Percentiles rank a stretch among this genome's conserved stretches.
Evolutionary conservation across 2,113 vertebrate species (phyloP).

Genomic region (Salvelinus fontinalis): DNA sequence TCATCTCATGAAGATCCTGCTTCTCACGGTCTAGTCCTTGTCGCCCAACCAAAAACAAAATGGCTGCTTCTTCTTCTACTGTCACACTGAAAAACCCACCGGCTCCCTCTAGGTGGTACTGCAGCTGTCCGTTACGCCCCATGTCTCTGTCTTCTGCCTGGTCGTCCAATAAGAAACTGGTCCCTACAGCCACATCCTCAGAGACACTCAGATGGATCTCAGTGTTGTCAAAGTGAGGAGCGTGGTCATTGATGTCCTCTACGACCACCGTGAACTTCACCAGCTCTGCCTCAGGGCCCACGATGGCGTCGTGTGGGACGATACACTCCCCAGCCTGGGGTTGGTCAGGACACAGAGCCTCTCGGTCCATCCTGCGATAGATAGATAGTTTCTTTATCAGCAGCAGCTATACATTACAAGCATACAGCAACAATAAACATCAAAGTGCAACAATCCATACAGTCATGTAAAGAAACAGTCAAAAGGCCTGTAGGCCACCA

Average conservation of each 20-base stretch:
- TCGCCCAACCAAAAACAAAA: constrained; percentile 63
- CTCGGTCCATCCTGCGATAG: constrained; percentile 65
- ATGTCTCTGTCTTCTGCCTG: constrained; percentile 67
- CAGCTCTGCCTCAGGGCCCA: constrained; percentile 59
- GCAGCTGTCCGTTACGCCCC: constrained; percentile 63
- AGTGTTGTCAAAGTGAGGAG: constrained; percentile 65
- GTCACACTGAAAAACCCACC: constrained; percentile 61
- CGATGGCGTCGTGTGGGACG: constrained; percentile 60
- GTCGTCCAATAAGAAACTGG: constrained; percentile 64
- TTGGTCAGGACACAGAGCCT: constrained; percentile 65
- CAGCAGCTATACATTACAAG: too few relatives aligned
- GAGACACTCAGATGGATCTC: constrained; percentile 65
- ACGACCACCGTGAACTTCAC: constrained; percentile 66
- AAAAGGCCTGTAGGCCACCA: too few relatives aligned
- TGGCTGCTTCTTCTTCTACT: constrained; percentile 33
- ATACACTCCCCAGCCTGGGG: constrained; percentile 57
- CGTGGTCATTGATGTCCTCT: constrained; percentile 77
- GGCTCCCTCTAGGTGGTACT: constrained; percentile 62
- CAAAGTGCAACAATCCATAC: too few relatives aligned
- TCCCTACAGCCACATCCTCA: constrained; percentile 64
- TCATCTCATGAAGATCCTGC: constrained; percentile 58
- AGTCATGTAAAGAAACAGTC: too few relatives aligned
- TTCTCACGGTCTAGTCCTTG: constrained; percentile 68
- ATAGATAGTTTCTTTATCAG: constrained; percentile 1
- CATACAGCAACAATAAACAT: too few relatives aligned